These are phyloP conservation scores for Motacilla alba DNA, from an alignment of 2,113 vertebrate genomes.

Conservation along the genomic window DNA sequence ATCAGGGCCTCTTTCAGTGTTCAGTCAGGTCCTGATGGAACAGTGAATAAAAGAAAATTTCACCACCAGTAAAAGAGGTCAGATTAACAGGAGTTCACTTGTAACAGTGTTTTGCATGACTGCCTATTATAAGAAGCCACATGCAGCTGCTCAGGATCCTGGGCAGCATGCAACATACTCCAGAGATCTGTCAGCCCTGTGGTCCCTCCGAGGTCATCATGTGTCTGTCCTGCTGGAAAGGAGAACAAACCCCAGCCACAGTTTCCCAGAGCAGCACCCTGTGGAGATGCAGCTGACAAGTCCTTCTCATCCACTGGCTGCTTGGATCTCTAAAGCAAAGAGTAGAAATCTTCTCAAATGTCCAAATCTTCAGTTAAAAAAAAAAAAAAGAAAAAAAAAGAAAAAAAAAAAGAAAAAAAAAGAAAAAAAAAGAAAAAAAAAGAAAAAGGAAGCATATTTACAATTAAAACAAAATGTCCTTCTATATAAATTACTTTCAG, in stretches of 20 bases:
- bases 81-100: neutral
- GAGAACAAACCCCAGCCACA: rapidly evolving
- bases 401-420: too few relatives aligned
- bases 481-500: neutral
- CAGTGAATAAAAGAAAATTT: neutral
- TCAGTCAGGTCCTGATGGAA: neutral
- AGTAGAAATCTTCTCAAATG: neutral
- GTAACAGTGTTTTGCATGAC: neutral
- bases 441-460: neutral
- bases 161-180: neutral
- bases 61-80: neutral
- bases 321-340: neutral
- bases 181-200: neutral
- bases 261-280: neutral
- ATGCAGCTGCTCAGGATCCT: neutral
- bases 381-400: neutral
- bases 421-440: too few relatives aligned
- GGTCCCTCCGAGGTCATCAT: neutral
- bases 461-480: neutral
- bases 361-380: neutral
- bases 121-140: neutral
- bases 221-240: neutral
- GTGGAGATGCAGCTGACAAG: neutral
- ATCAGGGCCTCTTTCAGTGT: neutral
- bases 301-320: neutral